Conservation (phyloP, 2,888 invertebrate genomes). For the Conus canariensis region DNA sequence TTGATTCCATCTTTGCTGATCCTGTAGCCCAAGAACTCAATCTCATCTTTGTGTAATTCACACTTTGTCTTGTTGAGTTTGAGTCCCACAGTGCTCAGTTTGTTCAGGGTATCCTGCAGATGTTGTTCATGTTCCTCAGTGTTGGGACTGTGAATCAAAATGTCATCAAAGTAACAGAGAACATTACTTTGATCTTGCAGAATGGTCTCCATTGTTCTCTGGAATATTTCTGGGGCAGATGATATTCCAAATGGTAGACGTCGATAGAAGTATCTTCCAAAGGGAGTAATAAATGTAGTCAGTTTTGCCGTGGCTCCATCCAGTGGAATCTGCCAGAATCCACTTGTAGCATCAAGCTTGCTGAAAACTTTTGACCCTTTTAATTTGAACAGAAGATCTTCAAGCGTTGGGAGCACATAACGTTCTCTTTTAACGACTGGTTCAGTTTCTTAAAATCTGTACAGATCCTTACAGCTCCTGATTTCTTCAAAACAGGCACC, state of each 20-base stretch:
- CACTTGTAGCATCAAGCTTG: not conserved
- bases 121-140: no score
- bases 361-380: not conserved
- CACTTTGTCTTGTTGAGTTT: no score
- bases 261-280: constrained; percentile 12
- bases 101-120: no score
- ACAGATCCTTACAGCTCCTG: not conserved
- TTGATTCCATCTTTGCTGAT: no score
- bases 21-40: no score
- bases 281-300: constrained; percentile 25
- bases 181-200: not conserved
- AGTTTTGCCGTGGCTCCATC: not conserved
- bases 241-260: constrained; percentile 26
- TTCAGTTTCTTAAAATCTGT: not conserved
- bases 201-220: constrained; percentile 1
- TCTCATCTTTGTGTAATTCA: no score
- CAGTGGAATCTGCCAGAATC: constrained; percentile 23
- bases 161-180: not conserved
- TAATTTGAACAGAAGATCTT: not conserved
- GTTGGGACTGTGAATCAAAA: not conserved
- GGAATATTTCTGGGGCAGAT: constrained; percentile 24
- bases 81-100: no score
- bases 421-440: not conserved
- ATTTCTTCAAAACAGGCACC: not conserved
- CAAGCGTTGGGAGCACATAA: not conserved